Evolutionary conservation across 2,113 vertebrate species (phyloP).

Genomic region (Aegithalos caudatus): DNA sequence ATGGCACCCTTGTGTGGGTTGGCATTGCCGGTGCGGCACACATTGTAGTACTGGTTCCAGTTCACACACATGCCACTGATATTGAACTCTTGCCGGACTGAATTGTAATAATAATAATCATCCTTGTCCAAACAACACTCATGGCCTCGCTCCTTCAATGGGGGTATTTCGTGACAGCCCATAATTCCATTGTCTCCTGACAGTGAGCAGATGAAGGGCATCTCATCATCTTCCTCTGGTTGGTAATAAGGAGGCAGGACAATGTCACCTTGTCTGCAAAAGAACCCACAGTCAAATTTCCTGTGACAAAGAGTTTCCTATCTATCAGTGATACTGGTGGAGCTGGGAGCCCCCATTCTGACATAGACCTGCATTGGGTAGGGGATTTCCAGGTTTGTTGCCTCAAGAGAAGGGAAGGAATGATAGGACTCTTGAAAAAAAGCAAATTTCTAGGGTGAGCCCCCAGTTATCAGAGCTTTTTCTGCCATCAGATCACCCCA

Average conservation of each 20-base stretch:
- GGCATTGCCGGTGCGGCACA: slow-evolving; percentile 87
- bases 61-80: slow-evolving; percentile 90
- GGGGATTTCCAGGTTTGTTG: background rate
- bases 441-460: background rate
- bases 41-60: slow-evolving; percentile 97
- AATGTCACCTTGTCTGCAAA: slow-evolving; percentile 82
- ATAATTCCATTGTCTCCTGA: slow-evolving; percentile 97
- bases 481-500: background rate
- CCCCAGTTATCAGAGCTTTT: background rate
- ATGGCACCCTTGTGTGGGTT: slow-evolving; percentile 98
- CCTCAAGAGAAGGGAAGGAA: background rate
- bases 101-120: slow-evolving; percentile 83
- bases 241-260: slow-evolving; percentile 90
- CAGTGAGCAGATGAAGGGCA: slow-evolving; percentile 96
- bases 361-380: background rate
- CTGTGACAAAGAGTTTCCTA: background rate
- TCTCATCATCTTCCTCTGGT: slow-evolving; percentile 90
- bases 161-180: slow-evolving; percentile 90
- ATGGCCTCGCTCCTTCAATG: slow-evolving; percentile 84
- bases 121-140: slow-evolving; percentile 93
- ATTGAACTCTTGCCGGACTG: slow-evolving; percentile 79
- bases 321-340: background rate
- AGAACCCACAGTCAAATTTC: background rate
- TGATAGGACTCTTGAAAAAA: background rate
- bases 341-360: background rate